Evolutionary conservation across 1,140 invertebrate genomes (phyloP).

Genomic region (Triops cancriformis): DNA sequence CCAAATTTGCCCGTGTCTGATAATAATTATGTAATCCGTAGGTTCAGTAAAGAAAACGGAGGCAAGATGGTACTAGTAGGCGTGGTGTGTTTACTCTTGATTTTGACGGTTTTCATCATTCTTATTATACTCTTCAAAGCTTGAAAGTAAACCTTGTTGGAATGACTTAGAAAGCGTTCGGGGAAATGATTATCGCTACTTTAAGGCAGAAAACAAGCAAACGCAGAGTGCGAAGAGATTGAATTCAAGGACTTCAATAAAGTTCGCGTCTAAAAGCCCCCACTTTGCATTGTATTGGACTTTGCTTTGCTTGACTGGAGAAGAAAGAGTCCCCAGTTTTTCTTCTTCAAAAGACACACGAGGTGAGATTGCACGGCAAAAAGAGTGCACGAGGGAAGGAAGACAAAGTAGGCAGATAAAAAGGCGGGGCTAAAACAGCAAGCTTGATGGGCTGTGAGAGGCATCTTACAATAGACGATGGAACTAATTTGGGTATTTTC

Average conservation of each 20-base stretch:
- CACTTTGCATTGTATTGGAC: slow-evolving; percentile 10
- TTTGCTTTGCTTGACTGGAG: not conserved
- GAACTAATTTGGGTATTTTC: not conserved
- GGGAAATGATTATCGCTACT: too few relatives aligned
- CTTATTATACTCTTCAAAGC: slow-evolving; percentile 67
- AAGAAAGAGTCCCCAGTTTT: slow-evolving; percentile 1
- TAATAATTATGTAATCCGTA: not conserved
- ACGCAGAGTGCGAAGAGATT: not conserved
- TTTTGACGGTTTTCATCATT: slow-evolving; percentile 64
- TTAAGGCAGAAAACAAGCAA: too few relatives aligned
- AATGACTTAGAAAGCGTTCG: too few relatives aligned
- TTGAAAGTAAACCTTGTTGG: slow-evolving; percentile 41
- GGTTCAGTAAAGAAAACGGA: not conserved
- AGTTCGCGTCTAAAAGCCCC: not conserved
- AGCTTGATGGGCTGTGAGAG: not conserved
- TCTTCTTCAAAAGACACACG: slow-evolving; percentile 48
- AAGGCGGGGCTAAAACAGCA: too few relatives aligned
- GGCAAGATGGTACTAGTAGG: slow-evolving; percentile 60
- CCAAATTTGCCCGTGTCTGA: too few relatives aligned
- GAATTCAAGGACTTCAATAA: slow-evolving; percentile 8
- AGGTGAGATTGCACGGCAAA: not conserved
- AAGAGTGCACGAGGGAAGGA: too few relatives aligned
- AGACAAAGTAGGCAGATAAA: too few relatives aligned
- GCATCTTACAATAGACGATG: not conserved
- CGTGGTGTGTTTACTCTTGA: slow-evolving; percentile 64